A percentile compares a stretch with the other conserved stretches of the same genome.
Conservation (phyloP, 92 coral and sea anemone genomes). For the Parazoanthus darwini region DNA sequence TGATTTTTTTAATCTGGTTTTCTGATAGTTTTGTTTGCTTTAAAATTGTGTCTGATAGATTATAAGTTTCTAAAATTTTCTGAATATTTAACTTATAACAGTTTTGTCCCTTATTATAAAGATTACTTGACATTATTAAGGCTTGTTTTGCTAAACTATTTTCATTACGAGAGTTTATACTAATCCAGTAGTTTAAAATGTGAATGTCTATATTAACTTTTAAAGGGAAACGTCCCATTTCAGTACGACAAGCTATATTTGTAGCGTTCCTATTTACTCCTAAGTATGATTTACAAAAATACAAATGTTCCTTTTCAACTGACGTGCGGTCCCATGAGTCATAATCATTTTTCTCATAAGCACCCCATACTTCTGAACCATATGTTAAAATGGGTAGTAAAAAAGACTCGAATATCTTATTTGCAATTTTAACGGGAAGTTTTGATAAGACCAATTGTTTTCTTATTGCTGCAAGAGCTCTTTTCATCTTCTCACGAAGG, state of each 20-base stretch:
- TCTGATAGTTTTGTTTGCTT: too few species aligned
- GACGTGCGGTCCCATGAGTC: not conserved
- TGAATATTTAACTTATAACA: not conserved
- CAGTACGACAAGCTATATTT: not conserved
- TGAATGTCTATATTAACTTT: not conserved
- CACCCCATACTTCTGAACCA: not conserved
- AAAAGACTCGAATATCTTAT: not conserved
- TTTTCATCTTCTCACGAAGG: not conserved
- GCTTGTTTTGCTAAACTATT: not conserved
- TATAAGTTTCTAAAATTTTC: too few species aligned
- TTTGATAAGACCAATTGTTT: too few species aligned
- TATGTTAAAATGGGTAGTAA: not conserved
- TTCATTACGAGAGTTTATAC: not conserved
- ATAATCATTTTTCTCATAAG: not conserved
- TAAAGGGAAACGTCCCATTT: not conserved
- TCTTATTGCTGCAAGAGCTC: not conserved
- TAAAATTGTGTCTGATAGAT: too few species aligned
- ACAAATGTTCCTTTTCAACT: not conserved
- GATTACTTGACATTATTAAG: not conserved
- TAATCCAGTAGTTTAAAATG: not conserved
- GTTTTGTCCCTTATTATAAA: not conserved
- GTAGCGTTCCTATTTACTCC: not conserved
- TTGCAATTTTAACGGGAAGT: not conserved
- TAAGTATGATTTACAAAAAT: not conserved
- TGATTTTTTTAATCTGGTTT: too few species aligned